These are phyloP conservation scores for Exocentrus adspersus DNA, from an alignment of 2,888 invertebrate genomes.

Conservation along the genomic window DNA sequence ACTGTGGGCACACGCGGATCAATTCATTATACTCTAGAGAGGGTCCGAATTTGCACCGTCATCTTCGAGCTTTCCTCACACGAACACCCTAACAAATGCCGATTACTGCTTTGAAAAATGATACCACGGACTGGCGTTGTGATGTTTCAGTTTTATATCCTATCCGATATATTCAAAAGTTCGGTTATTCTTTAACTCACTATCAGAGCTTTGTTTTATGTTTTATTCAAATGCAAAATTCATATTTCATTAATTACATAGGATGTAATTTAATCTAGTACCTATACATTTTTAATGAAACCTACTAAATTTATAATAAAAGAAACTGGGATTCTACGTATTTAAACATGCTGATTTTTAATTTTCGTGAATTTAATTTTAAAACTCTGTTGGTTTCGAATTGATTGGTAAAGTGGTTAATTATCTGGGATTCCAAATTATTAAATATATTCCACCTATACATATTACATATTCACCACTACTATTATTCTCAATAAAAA, in stretches of 20 bases:
- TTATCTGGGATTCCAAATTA: no score
- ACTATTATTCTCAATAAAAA: no score
- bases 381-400: no score
- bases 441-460: no score
- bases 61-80: slow-evolving; percentile 53
- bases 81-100: slow-evolving; percentile 45
- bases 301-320: no score
- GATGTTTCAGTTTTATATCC: slow-evolving; percentile 33
- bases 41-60: slow-evolving; percentile 61
- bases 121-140: slow-evolving; percentile 36
- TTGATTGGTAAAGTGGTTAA: no score
- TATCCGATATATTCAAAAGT: slow-evolving; percentile 34
- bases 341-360: no score
- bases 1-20: slow-evolving; percentile 60
- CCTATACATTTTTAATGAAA: no score
- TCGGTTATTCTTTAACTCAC: slow-evolving; percentile 25
- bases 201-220: slow-evolving; percentile 25
- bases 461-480: no score
- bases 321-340: no score
- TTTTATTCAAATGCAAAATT: slow-evolving; percentile 13
- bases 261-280: no score
- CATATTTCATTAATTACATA: neutral
- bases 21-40: slow-evolving; percentile 61
- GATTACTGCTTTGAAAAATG: slow-evolving; percentile 51
- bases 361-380: no score